These are phyloP conservation scores for Nycticryphes semicollaris DNA, from an alignment of 2,113 vertebrate species.

Conservation along the genomic window DNA sequence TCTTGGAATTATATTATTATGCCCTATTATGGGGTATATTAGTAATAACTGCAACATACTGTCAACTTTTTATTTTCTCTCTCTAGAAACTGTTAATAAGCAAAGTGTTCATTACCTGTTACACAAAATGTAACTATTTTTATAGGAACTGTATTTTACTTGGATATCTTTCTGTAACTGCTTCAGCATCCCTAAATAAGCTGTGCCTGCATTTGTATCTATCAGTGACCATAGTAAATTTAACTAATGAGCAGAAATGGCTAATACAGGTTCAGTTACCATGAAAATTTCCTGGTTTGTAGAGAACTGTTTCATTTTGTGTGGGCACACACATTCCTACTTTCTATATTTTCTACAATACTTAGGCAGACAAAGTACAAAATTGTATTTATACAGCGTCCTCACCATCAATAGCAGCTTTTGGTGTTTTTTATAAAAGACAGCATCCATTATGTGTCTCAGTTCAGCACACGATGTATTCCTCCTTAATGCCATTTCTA, in stretches of 20 bases:
- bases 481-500: background rate
- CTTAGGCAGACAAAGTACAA: background rate
- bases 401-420: too few relatives aligned
- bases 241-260: background rate
- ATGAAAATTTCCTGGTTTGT: background rate
- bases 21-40: background rate
- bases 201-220: background rate
- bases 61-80: background rate
- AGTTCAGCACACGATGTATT: background rate
- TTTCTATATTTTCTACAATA: background rate
- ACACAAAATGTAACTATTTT: background rate
- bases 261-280: background rate
- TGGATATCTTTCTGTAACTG: background rate
- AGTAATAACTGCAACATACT: background rate
- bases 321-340: background rate
- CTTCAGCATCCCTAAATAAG: background rate
- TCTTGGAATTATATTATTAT: background rate
- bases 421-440: background rate
- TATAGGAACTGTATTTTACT: background rate
- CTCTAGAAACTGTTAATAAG: background rate
- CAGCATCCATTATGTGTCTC: background rate
- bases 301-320: background rate
- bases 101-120: background rate
- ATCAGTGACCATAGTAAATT: background rate
- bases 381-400: background rate